Evolutionary conservation across 2,797 vertebrate species (phyloP), one percentile per base, ranked within the genome.

Genomic region (Rallus crepitans): DNA sequence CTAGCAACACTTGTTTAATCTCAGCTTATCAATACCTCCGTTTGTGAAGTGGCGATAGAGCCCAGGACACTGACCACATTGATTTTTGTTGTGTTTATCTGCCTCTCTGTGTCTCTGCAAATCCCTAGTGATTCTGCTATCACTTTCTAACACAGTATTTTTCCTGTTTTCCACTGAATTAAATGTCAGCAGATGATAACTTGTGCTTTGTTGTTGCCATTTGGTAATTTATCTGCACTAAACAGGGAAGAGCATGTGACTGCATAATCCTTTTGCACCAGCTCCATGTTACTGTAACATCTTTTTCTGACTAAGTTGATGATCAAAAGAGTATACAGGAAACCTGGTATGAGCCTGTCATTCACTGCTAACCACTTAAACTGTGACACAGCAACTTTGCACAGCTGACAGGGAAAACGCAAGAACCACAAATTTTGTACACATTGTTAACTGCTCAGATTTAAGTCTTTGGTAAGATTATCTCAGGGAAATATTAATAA

Each of bases 181-280:
- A 97, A 97, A 97, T 93, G 92, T 84, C 94, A 95, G 66, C 70
- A 92, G 93, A 95, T 92, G 93, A 88, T 80, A 96, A 71, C 52
- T 93, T 94, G 59, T 33, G 81, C 80, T 93, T 91, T 87, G 56
- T 60, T 89, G 73, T 73, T 95, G 71, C 60, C 75, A 89, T 80
- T 95, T 3, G 3, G 75, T 84, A 94, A 79, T 82, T 90, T 87
- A 94, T 77, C 42, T 73, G 71, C 61, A 90, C 52, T 93, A 92
- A 95, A 87, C 2, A 63, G 47, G 68, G 77, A 94, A 59, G 15
- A 86, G 61, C 53, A 80, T 64, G 53, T 94, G 75, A 92, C 15
- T 80, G 84, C 50, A 77, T 47, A 79, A 84, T 56, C n/a, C 60
- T 92, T 86, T 80, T 87, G 35, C 80, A 71, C 37, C 33, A 80